Conservation (phyloP, 2,113 vertebrate species). For the Proterorhinus semilunaris region DNA sequence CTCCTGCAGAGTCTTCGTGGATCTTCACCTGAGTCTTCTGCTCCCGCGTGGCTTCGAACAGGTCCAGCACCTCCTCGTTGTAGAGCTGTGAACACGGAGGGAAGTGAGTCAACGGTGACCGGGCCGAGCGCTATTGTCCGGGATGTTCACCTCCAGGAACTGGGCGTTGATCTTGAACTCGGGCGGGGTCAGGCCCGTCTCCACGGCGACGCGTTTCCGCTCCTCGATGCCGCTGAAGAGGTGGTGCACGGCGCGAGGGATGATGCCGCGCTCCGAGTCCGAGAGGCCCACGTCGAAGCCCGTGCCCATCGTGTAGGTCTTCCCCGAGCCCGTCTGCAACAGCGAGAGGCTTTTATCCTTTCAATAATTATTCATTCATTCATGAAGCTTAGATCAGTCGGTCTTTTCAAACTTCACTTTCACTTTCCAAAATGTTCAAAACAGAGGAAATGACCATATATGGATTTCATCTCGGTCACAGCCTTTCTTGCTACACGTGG, state of each 20-base stretch:
- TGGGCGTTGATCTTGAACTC: constrained; percentile 98
- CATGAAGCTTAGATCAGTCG: too few species aligned
- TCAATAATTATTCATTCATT: too few species aligned
- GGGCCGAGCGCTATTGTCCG: too few species aligned
- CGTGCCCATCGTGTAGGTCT: constrained; percentile 98
- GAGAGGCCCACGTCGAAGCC: constrained; percentile 92
- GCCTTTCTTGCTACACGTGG: too few species aligned
- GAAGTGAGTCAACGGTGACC: too few species aligned
- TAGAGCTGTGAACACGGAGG: constrained; percentile 58
- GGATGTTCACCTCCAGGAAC: constrained; percentile 87
- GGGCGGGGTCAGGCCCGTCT: constrained; percentile 86
- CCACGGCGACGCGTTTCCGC: constrained; percentile 81
- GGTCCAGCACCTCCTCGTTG: constrained; percentile 82
- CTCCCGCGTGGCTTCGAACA: constrained; percentile 93
- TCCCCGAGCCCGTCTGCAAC: constrained; percentile 92
- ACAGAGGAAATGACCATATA: too few species aligned
- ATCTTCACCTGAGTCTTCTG: constrained; percentile 97
- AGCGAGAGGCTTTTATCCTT: too few species aligned
- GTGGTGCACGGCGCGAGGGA: constrained; percentile 91
- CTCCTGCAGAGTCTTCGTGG: constrained; percentile 90
- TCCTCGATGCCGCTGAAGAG: constrained; percentile 91
- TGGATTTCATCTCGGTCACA: too few species aligned
- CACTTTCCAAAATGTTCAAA: too few species aligned
- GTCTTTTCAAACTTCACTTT: too few species aligned
- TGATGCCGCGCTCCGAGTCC: constrained; percentile 92